Percentiles rank a stretch among this genome's conserved stretches.
phyloP scores from a whole-genome alignment of 37 sponge, comb jelly and placozoan species.

The Chondrosia reniformis region DNA sequence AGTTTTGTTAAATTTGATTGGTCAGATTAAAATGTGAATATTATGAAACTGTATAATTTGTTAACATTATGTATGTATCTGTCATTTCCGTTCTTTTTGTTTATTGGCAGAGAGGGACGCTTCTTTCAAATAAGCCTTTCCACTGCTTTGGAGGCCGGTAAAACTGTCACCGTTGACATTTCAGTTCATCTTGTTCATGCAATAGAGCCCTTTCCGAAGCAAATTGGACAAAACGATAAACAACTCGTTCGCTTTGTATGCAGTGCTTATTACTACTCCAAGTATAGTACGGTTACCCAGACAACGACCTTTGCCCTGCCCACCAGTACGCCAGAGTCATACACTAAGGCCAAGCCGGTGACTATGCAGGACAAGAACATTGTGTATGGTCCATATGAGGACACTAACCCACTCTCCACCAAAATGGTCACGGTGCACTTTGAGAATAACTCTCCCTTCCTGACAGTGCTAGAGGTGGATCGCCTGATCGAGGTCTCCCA shows the following conservation, averaged over 20 bases:
- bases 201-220: conserved; percentile 62
- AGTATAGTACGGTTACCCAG: conserved; percentile 72
- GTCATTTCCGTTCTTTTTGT: neutral
- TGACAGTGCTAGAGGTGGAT: conserved; percentile 57
- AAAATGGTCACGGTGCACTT: conserved; percentile 68
- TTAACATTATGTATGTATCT: neutral
- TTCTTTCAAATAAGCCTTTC: conserved; percentile 21
- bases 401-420: conserved; percentile 31
- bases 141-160: conserved; percentile 38
- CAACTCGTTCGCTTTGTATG: conserved; percentile 77
- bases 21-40: neutral
- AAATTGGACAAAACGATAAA: conserved; percentile 79
- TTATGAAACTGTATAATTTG: no score
- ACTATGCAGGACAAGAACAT: conserved; percentile 50
- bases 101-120: neutral
- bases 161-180: conserved; percentile 47
- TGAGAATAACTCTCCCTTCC: conserved; percentile 91
- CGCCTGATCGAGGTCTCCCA: conserved; percentile 92
- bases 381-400: conserved; percentile 86
- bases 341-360: conserved; percentile 71
- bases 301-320: conserved; percentile 63
- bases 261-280: conserved; percentile 69
- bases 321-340: conserved; percentile 63
- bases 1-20: neutral
- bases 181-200: conserved; percentile 52